phyloP scores from a whole-genome alignment of 1,140 invertebrate species.

The Anagrus nilaparvatae region DNA sequence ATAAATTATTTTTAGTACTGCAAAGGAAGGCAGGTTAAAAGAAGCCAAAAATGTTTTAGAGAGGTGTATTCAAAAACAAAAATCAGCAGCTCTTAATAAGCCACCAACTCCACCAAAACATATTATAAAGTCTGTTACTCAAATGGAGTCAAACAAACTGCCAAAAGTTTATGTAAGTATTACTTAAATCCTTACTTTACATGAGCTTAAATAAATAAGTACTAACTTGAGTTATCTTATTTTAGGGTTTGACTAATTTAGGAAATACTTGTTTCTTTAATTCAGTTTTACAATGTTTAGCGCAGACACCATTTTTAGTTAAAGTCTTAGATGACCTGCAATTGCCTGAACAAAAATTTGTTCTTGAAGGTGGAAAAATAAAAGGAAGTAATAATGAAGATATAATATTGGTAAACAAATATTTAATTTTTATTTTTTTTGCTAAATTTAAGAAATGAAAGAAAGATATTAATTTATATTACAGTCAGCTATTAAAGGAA shows the following conservation, averaged over 20 bases:
- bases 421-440: conserved; percentile 14
- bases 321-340: conserved; percentile 60
- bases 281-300: conserved; percentile 85
- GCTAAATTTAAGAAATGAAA: neutral
- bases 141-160: conserved; percentile 17
- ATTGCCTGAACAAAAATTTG: conserved; percentile 56
- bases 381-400: conserved; percentile 42
- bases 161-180: conserved; percentile 26
- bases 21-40: conserved; percentile 5
- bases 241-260: conserved; percentile 68
- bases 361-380: conserved; percentile 56
- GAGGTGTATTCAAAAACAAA: conserved; percentile 14
- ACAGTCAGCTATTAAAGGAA: conserved; percentile 54
- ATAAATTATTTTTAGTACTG: neutral
- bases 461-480: neutral
- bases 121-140: no score
- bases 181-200: neutral
- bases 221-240: conserved; percentile 13
- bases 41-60: neutral
- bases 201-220: neutral
- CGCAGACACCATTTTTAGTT: conserved; percentile 73
- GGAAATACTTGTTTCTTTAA: conserved; percentile 97
- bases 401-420: conserved; percentile 31
- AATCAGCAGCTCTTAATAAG: conserved; percentile 15
- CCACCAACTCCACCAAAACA: no score